phyloP scores from a whole-genome alignment of 2,113 vertebrate genomes.

The Aplodontia rufa region DNA sequence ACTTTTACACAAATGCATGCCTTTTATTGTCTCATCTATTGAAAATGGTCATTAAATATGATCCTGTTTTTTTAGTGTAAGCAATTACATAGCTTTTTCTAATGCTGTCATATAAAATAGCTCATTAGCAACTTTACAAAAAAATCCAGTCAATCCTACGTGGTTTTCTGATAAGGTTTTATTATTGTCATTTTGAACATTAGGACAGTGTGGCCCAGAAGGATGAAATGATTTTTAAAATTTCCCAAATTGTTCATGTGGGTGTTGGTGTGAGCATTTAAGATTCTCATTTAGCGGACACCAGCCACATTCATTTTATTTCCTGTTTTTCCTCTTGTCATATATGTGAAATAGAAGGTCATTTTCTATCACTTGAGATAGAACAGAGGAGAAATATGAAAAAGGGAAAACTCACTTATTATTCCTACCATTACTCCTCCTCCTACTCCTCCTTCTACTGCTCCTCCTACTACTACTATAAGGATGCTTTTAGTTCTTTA shows the following conservation, averaged over 20 bases:
- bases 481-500: background rate
- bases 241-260: no score
- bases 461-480: background rate
- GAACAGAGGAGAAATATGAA: background rate
- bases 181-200: background rate
- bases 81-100: background rate
- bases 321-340: background rate
- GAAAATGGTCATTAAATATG: background rate
- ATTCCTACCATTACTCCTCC: background rate
- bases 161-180: background rate
- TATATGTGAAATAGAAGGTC: background rate
- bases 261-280: rapidly evolving
- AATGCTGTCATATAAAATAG: background rate
- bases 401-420: background rate
- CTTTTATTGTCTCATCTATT: background rate
- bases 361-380: background rate
- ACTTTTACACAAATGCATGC: background rate
- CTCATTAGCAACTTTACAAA: background rate
- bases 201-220: background rate
- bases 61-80: background rate
- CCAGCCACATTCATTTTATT: background rate
- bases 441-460: background rate
- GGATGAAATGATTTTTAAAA: background rate
- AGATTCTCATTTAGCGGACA: background rate
- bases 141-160: no score